Conservation (phyloP, 2,113 vertebrate genomes). For the Phalacrocorax brasilianus region DNA sequence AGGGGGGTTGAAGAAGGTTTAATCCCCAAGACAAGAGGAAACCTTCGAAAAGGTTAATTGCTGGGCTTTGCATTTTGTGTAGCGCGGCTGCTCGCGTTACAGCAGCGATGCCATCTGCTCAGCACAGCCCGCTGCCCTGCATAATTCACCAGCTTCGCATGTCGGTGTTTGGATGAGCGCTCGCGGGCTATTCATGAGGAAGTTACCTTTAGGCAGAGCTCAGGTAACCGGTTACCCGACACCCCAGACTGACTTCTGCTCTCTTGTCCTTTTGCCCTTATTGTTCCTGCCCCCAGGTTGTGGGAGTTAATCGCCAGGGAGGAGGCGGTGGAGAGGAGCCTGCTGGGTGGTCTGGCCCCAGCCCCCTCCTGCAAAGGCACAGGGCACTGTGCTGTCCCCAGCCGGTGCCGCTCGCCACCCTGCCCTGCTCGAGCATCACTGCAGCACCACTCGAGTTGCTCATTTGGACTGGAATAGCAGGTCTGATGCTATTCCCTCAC, state of each 20-base stretch:
- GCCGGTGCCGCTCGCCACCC: background rate
- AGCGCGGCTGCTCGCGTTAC: conserved; percentile 52
- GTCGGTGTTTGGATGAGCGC: background rate
- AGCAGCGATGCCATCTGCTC: conserved; percentile 69
- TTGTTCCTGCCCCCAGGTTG: background rate
- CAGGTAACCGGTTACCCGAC: conserved; percentile 65
- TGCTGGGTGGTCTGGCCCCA: conserved; percentile 29
- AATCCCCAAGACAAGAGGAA: conserved; percentile 58
- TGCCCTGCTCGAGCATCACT: background rate
- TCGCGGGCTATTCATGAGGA: conserved; percentile 67
- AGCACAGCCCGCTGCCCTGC: background rate
- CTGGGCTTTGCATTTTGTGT: conserved; percentile 50
- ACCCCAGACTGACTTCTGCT: conserved; percentile 53
- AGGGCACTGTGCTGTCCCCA: background rate
- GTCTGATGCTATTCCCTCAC: background rate
- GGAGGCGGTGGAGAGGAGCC: background rate
- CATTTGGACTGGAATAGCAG: background rate
- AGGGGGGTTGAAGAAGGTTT: conserved; percentile 17
- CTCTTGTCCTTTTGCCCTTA: conserved; percentile 68
- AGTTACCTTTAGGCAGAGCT: conserved; percentile 65
- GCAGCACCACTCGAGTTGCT: fast-evolving
- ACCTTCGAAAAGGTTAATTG: conserved; percentile 66
- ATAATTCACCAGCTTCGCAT: conserved; percentile 69
- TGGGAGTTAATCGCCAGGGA: background rate
- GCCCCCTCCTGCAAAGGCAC: background rate